Percentiles rank a stretch among this genome's conserved stretches.
phyloP scores from a whole-genome alignment of 2,113 vertebrate species.

The Sorex fumeus region DNA sequence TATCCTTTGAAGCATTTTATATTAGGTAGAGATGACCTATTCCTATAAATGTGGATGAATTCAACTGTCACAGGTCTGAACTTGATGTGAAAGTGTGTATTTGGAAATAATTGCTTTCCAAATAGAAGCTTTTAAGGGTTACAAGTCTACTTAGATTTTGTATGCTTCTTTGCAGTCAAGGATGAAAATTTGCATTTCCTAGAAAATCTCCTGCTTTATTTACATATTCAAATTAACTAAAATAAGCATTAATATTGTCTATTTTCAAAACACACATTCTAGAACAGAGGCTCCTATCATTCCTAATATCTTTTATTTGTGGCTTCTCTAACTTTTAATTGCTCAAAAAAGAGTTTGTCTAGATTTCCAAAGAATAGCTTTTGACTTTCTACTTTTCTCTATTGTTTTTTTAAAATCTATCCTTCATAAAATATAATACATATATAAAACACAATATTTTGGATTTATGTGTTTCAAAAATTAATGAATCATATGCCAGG shows the following conservation, averaged over 20 bases:
- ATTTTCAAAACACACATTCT: not conserved
- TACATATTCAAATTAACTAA: slow-evolving; percentile 7
- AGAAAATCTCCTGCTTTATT: not conserved
- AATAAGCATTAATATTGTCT: not conserved
- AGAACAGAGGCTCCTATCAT: not conserved
- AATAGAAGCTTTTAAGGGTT: not conserved
- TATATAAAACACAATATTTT: not conserved
- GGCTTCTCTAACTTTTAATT: not conserved
- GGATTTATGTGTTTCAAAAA: not conserved
- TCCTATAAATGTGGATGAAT: slow-evolving; percentile 32
- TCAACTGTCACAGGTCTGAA: not conserved
- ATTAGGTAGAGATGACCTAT: not conserved
- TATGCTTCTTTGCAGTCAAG: not conserved
- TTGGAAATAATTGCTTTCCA: not conserved
- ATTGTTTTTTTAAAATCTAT: not conserved
- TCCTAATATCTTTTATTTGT: not conserved
- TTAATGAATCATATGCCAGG: not conserved
- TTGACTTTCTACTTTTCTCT: not conserved
- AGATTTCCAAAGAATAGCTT: not conserved
- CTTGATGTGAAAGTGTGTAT: not conserved
- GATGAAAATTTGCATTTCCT: not conserved
- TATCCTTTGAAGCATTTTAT: slow-evolving; percentile 1
- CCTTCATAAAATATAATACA: not conserved
- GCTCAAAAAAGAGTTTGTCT: not conserved
- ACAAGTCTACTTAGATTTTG: not conserved